Conservation (phyloP, 1,140 invertebrate genomes). For the Drosophila suzukii region DNA sequence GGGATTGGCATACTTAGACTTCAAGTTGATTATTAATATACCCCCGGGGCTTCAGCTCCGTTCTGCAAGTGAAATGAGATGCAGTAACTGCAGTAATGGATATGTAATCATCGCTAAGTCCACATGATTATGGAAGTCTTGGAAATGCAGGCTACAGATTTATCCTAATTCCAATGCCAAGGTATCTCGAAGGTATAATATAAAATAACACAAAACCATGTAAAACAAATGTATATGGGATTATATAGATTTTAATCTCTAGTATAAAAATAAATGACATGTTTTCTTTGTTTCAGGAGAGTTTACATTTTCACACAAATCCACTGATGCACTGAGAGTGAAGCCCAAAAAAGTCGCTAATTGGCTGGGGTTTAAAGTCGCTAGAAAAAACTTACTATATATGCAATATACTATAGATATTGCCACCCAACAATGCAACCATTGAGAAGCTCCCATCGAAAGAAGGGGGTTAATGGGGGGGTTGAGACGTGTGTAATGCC, state of each 20-base stretch:
- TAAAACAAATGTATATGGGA: too few relatives aligned
- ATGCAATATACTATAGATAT: background rate
- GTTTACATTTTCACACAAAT: background rate
- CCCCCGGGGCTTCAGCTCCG: constrained; percentile 5
- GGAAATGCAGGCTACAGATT: background rate
- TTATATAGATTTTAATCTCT: too few relatives aligned
- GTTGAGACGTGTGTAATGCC: constrained; percentile 43
- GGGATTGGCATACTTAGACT: constrained; percentile 45
- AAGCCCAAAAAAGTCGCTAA: constrained; percentile 28
- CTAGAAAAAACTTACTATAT: constrained; percentile 15
- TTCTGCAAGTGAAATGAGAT: constrained; percentile 16
- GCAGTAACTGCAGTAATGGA: constrained; percentile 25
- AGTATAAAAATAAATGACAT: too few relatives aligned
- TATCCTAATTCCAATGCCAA: background rate
- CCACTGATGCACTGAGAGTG: constrained; percentile 1
- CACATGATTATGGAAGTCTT: constrained; percentile 22
- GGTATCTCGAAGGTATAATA: background rate
- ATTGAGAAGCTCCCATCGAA: background rate
- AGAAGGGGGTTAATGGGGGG: background rate
- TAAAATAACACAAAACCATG: too few relatives aligned
- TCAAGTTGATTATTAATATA: constrained; percentile 62
- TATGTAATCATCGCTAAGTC: constrained; percentile 20
- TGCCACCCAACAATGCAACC: constrained; percentile 18
- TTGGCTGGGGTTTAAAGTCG: constrained; percentile 33
- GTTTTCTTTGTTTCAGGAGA: too few relatives aligned